phyloP scores from a whole-genome alignment of 2,888 invertebrate species.

The Drosophila hawaiiensis region DNA sequence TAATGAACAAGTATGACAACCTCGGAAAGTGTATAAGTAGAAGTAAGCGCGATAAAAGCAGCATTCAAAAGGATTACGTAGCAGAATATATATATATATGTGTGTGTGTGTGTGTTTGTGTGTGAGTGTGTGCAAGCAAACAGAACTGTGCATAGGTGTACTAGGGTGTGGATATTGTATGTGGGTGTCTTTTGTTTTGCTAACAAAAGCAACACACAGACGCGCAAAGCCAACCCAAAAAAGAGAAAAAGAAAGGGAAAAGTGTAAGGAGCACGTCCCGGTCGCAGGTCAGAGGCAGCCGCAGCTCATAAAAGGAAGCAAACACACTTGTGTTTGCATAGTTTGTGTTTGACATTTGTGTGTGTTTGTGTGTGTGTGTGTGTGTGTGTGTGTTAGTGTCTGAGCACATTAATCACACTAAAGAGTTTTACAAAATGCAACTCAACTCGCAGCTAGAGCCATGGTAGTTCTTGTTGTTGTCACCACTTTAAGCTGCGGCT shows the following conservation, averaged over 20 bases:
- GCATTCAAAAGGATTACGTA: constrained; percentile 75
- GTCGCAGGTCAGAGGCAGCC: constrained; percentile 70
- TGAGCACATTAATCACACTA: constrained; percentile 78
- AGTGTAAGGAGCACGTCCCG: constrained; percentile 80
- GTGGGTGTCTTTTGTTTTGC: constrained; percentile 76
- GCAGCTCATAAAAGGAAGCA: constrained; percentile 77
- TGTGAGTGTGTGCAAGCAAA: constrained; percentile 34
- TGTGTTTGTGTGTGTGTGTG: constrained; percentile 27
- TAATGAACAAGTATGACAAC: constrained; percentile 53
- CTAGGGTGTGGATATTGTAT: constrained; percentile 16
- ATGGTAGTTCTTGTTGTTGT: constrained; percentile 57
- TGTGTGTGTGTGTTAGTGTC: constrained; percentile 39
- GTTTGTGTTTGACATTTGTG: constrained; percentile 14
- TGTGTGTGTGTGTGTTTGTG: constrained; percentile 14
- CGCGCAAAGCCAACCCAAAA: constrained; percentile 30
- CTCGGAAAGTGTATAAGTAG: constrained; percentile 48
- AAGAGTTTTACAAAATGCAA: constrained; percentile 80
- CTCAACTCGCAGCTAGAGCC: constrained; percentile 49
- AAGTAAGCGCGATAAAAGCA: constrained; percentile 78
- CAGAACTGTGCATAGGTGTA: constrained; percentile 36
- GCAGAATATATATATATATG: constrained; percentile 17
- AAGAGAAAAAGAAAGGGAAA: constrained; percentile 64
- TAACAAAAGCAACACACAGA: constrained; percentile 71
- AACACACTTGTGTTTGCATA: constrained; percentile 55
- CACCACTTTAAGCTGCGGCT: constrained; percentile 76